Evolutionary conservation across 1,140 invertebrate species (phyloP), one percentile per base, ranked within the genome.

Genomic region (Wiebesia pumilae): DNA sequence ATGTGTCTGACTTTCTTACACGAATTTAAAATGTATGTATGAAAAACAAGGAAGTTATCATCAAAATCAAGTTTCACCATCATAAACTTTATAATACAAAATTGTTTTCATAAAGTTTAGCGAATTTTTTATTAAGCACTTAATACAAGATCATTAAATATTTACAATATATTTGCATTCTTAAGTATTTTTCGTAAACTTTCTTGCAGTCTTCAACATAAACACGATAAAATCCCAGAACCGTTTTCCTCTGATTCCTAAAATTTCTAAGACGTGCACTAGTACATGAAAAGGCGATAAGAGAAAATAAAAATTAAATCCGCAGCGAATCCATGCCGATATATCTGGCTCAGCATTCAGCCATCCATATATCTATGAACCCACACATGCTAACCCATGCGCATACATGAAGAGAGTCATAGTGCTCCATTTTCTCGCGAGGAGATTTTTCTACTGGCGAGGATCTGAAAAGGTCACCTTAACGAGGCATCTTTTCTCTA

Each of bases 381-480:
- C 12, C 54, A 21, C 54, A 58, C 19, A 58, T 58, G 10, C 54
- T 58, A 4, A 62, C 16, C 62, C n/a, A n/a, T 7, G n/a, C 4
- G 38, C 21, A 79, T 40, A 47, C 9, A 1, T 62, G 51, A 27
- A 21, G 40, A 19, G 16, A 35, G 69, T 1, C 65, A 30, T 38
- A 78, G 62, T 67, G 33, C 71, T 88, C 79, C 85, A 88, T 87
- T 87, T 90, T 88, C 86, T 87, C 87, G 82, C 82, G 83, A 78
- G 35, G 38, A 86, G 69, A 88, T 84, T 87, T 85, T 85, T 88
- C 81, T 62, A 38, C 38, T 24, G n/a, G 82, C 62, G 54, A 89
- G 83, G 87, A 81, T 88, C 87, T 89, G 88, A 89, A 91, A 89
- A 90, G 88, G 88, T 90, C 89, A 88, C 88, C 87, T 88, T 89